Base-by-base conservation (phyloP, 1,140 invertebrate species). In the Sminthurinus signatus region DNA sequence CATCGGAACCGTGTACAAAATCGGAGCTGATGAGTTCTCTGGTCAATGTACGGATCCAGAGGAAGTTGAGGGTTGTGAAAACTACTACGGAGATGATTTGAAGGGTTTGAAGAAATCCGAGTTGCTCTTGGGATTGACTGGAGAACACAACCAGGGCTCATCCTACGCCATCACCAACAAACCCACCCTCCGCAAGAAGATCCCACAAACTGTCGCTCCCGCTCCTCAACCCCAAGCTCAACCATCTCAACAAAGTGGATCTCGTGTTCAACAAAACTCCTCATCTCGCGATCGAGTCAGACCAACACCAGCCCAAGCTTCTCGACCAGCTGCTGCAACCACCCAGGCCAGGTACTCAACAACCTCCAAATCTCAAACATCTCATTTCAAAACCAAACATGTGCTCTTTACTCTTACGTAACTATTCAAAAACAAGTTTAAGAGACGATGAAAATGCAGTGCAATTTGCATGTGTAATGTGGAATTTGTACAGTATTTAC, bases 1-100 rank as follows among this genome's bases (percentile, higher is more conserved):
- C 70, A 91, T 96, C 74, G 93, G 92, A 64, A 94, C 91, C 23
- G 93, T 95, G 15, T 96, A 94, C 87, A 93, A 94, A 78, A 94
- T 95, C 75, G 90, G 90, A 52, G 87, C 89, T 73, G 76, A 85
- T 71, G 89, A 93, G 63, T 91, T 89, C 71, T 87, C 86, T 65
- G 89, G 92, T 64, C 90, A 91, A 80, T 96, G 93, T 77, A 65
- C 42, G 17, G 62, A 71, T 31, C 64, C 64, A 25, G 65, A 67
- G 29, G 70, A 67, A 29, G 64, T 67, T 59, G 73, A 67, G 8
- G 70, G 70, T 15, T 72, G 91, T 83, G 91, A 93, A 83, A 90
- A 94, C 84, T 95, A 95, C 84, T 95, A 95, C 75, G 91, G 91
- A 71, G 91, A 93, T 78, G 70, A 72, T 80, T 80, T 94, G 80